These are phyloP conservation scores for Rhabditoides inermis DNA, from an alignment of 2,888 invertebrate species.

Conservation along the genomic window DNA sequence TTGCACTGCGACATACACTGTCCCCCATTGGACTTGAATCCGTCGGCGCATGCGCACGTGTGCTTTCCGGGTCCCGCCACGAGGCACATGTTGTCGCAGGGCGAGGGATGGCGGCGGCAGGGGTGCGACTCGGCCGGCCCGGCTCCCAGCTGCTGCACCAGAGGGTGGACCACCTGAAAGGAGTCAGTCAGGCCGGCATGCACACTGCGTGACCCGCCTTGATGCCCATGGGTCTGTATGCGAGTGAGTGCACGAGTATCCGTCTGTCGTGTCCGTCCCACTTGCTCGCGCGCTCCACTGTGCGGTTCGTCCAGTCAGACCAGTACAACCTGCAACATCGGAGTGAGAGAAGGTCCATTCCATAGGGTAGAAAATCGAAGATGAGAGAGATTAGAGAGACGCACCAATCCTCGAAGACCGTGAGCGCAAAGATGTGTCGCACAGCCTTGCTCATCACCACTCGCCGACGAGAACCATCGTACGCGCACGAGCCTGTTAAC, in stretches of 20 bases:
- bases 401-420: conserved; percentile 76
- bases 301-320: conserved; percentile 88
- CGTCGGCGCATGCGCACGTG: conserved; percentile 27
- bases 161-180: conserved; percentile 39
- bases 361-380: too few species aligned
- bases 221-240: conserved; percentile 80
- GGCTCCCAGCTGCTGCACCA: conserved; percentile 28
- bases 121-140: conserved; percentile 16
- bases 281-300: conserved; percentile 81
- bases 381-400: too few species aligned
- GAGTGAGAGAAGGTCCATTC: too few species aligned
- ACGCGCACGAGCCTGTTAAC: conserved; percentile 32
- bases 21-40: conserved; percentile 20
- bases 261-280: conserved; percentile 62
- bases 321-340: too few species aligned
- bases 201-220: conserved; percentile 66
- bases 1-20: conserved; percentile 57
- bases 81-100: conserved; percentile 75
- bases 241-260: conserved; percentile 35
- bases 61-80: conserved; percentile 57
- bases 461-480: conserved; percentile 21
- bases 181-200: conserved; percentile 60
- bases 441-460: conserved; percentile 19
- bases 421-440: conserved; percentile 60
- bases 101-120: conserved; percentile 43